Percentiles rank a stretch among this genome's conserved stretches.
Evolutionary conservation across 2,113 vertebrate species (phyloP).

Genomic region (Prunella himalayana): DNA sequence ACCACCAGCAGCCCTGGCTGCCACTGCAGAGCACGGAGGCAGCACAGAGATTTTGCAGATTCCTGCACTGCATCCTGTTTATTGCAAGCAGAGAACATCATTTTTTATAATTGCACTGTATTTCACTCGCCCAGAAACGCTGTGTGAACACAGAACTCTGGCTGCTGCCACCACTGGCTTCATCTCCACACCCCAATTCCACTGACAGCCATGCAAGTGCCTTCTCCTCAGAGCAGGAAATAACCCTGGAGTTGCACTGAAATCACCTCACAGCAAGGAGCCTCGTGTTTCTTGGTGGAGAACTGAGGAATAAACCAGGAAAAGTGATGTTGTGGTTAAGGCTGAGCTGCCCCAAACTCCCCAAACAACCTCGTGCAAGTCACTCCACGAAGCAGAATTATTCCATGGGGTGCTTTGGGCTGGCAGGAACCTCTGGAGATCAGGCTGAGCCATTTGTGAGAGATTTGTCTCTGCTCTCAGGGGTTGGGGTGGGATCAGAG

Average conservation of each 20-base stretch:
- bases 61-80: background rate
- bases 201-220: background rate
- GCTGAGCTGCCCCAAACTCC: background rate
- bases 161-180: background rate
- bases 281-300: accelerated
- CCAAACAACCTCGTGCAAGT: background rate
- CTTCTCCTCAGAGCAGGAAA: background rate
- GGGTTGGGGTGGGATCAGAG: background rate
- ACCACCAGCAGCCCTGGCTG: background rate
- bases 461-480: background rate
- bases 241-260: background rate
- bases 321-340: accelerated
- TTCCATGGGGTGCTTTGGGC: background rate
- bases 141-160: background rate
- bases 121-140: background rate
- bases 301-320: background rate
- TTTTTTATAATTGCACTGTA: background rate
- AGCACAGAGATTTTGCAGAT: background rate
- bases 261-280: background rate
- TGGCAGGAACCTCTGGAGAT: background rate
- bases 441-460: background rate
- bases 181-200: background rate
- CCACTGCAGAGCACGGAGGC: background rate
- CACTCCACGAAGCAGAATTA: background rate
- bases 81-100: background rate